A percentile compares a stretch with the other conserved stretches of the same genome.
These are phyloP conservation scores for Crossocerus cetratus DNA, from an alignment of 2,888 invertebrate genomes.

Conservation along the genomic window DNA sequence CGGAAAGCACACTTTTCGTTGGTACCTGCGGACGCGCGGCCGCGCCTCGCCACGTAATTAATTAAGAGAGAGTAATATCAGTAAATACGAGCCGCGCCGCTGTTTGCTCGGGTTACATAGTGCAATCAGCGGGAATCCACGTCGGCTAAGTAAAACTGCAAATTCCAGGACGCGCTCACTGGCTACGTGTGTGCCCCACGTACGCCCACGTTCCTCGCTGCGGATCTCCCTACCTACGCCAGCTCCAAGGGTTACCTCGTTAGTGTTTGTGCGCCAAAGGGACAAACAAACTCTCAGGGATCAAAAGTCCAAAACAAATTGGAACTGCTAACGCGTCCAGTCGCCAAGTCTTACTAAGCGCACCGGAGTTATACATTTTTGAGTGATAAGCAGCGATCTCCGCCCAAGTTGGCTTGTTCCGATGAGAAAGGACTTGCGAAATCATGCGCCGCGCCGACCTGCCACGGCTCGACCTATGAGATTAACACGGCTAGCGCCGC, in stretches of 20 bases:
- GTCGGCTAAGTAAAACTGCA: constrained; percentile 11
- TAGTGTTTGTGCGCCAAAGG: constrained; percentile 11
- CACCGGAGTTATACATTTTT: neutral
- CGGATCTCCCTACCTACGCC: neutral
- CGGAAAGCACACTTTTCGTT: constrained; percentile 35
- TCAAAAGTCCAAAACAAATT: constrained; percentile 27
- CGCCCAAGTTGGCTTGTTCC: neutral
- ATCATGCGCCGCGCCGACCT: constrained; percentile 27
- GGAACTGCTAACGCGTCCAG: constrained; percentile 29
- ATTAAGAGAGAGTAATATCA: constrained; percentile 53
- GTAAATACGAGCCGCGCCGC: constrained; percentile 33
- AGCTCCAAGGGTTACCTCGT: neutral
- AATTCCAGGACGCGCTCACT: constrained; percentile 14
- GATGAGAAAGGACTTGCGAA: constrained; percentile 45
- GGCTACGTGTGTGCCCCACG: neutral
- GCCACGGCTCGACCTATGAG: constrained; percentile 44
- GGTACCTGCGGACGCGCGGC: constrained; percentile 11
- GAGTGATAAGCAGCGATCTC: constrained; percentile 18
- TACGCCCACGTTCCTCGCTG: neutral
- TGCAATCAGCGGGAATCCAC: constrained; percentile 44
- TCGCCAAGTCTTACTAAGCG: neutral
- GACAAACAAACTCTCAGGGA: constrained; percentile 21
- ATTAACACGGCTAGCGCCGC: constrained; percentile 41
- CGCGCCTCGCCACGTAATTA: constrained; percentile 43
- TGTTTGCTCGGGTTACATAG: constrained; percentile 33